Evolutionary conservation across 2,888 invertebrate species (phyloP).

Genomic region (Drosophila mettleri): DNA sequence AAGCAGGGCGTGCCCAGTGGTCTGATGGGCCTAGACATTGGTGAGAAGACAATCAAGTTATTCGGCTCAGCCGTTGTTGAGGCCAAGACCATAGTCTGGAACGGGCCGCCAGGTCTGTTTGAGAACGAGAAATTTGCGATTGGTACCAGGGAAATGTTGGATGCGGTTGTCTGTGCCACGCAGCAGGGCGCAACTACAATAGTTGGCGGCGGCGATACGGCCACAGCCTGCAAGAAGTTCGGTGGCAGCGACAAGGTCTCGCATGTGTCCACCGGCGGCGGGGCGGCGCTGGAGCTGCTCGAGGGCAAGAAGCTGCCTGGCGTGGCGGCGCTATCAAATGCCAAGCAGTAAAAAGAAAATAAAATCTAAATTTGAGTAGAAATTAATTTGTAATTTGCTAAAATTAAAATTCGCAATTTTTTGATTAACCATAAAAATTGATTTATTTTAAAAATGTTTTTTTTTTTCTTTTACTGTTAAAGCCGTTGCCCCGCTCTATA

Average conservation of each 20-base stretch:
- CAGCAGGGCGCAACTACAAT: conserved; percentile 92
- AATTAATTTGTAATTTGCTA: background rate
- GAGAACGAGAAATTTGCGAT: conserved; percentile 96
- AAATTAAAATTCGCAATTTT: background rate
- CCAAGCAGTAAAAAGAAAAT: conserved; percentile 23
- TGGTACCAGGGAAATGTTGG: conserved; percentile 96
- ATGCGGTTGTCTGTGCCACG: conserved; percentile 96
- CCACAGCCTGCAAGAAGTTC: conserved; percentile 95
- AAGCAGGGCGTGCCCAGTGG: conserved; percentile 95
- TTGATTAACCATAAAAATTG: conserved; percentile 16
- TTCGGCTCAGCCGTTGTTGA: conserved; percentile 93
- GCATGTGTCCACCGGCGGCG: conserved; percentile 97
- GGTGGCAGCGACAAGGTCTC: conserved; percentile 96
- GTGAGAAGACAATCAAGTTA: conserved; percentile 91
- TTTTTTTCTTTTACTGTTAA: conserved; percentile 9
- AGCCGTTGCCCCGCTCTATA: background rate
- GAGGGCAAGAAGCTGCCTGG: conserved; percentile 96
- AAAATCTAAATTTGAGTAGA: background rate
- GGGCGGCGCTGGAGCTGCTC: conserved; percentile 94
- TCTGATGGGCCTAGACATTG: conserved; percentile 97
- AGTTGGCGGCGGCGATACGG: conserved; percentile 98
- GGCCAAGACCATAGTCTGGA: conserved; percentile 99
- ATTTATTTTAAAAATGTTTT: conserved; percentile 30
- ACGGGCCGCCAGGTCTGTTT: conserved; percentile 99
- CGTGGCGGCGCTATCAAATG: conserved; percentile 89